These are phyloP conservation scores for Chaetophractus vellerosus DNA, from an alignment of 2,797 vertebrate genomes.

Conservation along the genomic window DNA sequence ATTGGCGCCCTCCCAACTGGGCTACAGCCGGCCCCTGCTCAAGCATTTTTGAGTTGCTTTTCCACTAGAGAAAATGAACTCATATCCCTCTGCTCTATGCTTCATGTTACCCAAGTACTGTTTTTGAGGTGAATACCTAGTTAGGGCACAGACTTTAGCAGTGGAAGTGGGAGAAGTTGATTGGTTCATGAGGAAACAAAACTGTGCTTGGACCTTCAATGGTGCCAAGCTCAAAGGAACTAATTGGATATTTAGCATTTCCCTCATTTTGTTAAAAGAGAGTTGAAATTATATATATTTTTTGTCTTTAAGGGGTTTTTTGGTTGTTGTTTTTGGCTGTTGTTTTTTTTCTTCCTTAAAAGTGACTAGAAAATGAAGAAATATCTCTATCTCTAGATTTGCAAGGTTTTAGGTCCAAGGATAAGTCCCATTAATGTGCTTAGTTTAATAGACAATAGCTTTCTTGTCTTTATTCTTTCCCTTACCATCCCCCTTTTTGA, in stretches of 20 bases:
- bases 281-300: background rate
- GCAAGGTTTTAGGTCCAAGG: background rate
- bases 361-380: background rate
- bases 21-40: too few species aligned
- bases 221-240: background rate
- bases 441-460: background rate
- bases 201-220: rapidly evolving
- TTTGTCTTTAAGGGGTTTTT: too few species aligned
- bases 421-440: background rate
- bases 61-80: background rate
- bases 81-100: background rate
- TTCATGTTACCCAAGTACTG: background rate
- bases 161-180: background rate
- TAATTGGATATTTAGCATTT: background rate
- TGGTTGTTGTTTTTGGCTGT: too few species aligned
- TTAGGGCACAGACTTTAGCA: background rate
- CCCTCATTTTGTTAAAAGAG: background rate
- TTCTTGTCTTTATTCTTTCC: background rate
- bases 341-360: background rate
- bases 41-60: background rate
- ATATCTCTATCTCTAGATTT: background rate
- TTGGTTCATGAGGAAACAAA: background rate
- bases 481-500: background rate
- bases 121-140: background rate
- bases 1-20: too few species aligned